Percentiles rank a stretch among this genome's conserved stretches.
Evolutionary conservation across 2,797 vertebrate genomes (phyloP).

Genomic region (Sebastes oblongus): DNA sequence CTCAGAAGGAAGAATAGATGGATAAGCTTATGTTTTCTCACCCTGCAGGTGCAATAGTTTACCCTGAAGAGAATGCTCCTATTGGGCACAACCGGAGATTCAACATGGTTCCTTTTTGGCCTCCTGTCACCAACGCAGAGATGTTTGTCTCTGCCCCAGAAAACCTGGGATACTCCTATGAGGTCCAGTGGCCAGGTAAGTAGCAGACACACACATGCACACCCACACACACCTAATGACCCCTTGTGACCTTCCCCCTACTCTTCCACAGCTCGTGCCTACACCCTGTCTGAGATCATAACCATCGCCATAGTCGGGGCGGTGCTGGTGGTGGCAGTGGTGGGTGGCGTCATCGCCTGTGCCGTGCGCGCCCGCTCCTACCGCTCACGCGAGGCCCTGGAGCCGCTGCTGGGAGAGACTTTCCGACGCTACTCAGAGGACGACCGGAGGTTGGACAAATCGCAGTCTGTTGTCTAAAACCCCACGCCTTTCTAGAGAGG

Average conservation of each 20-base stretch:
- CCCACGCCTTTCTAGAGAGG: background rate
- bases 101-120: slow-evolving; percentile 99
- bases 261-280: slow-evolving; percentile 76
- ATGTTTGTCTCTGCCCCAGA: slow-evolving; percentile 93
- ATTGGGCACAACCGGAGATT: slow-evolving; percentile 94
- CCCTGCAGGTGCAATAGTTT: slow-evolving; percentile 86
- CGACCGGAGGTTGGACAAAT: slow-evolving; percentile 82
- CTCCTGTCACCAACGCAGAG: slow-evolving; percentile 91
- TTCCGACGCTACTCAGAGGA: slow-evolving; percentile 89
- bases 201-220: background rate
- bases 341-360: slow-evolving; percentile 83
- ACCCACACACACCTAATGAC: background rate
- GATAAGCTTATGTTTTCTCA: background rate
- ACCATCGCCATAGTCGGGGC: slow-evolving; percentile 88
- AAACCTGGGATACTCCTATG: slow-evolving; percentile 92
- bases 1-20: background rate
- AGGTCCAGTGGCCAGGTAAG: slow-evolving; percentile 94
- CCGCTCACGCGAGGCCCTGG: slow-evolving; percentile 80
- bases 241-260: background rate
- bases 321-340: slow-evolving; percentile 84
- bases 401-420: slow-evolving; percentile 90
- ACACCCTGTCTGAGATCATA: slow-evolving; percentile 90
- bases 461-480: slow-evolving; percentile 85
- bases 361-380: slow-evolving; percentile 80
- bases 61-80: slow-evolving; percentile 92